Conservation (phyloP, 2,797 vertebrate species). For the Melopsittacus undulatus region DNA sequence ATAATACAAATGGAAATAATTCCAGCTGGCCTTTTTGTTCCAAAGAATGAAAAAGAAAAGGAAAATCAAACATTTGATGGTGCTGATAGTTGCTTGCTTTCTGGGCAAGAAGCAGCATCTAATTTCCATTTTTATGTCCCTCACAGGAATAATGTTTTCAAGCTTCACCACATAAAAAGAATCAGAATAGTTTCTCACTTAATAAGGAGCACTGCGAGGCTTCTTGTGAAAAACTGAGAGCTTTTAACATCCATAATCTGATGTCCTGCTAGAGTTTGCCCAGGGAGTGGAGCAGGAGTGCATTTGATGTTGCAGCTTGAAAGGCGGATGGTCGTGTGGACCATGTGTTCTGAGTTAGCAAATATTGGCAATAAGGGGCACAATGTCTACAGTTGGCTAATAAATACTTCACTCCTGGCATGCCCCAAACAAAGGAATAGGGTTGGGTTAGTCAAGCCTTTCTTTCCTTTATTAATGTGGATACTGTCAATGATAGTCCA, state of each 20-base stretch:
- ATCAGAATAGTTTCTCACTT: constrained; percentile 27
- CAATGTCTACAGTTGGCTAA: neutral
- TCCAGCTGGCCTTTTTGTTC: neutral
- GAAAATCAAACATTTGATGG: neutral
- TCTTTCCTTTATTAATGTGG: neutral
- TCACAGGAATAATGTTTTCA: neutral
- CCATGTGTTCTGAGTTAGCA: neutral
- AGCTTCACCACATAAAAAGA: neutral
- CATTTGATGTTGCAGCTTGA: neutral
- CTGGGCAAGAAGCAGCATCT: neutral
- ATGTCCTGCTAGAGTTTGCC: neutral
- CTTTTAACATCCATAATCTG: neutral
- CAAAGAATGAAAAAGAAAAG: neutral
- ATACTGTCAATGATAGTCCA: neutral
- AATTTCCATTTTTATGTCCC: neutral
- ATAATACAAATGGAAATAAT: constrained; percentile 16
- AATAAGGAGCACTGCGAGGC: neutral
- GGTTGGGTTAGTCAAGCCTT: neutral
- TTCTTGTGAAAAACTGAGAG: neutral
- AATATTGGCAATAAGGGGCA: neutral
- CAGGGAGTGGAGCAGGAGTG: neutral
- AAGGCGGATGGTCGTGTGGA: neutral
- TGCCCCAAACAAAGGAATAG: neutral
- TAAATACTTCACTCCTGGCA: neutral
- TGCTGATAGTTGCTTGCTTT: neutral